Base-by-base conservation (phyloP, 2,888 invertebrate genomes). In the Sesamia inferens region DNA sequence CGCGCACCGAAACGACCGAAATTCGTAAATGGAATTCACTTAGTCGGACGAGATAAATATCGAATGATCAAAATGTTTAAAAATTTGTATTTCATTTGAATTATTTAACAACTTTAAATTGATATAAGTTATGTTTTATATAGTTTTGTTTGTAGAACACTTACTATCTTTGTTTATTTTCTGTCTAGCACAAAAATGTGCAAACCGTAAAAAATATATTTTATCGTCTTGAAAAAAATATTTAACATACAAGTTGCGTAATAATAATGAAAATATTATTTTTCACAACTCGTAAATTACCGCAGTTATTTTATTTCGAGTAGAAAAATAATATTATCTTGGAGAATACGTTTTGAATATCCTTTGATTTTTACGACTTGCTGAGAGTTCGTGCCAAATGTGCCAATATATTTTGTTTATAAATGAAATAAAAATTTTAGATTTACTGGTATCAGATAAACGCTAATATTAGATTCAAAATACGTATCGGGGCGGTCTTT, bases 1-100 rank as follows among this genome's bases (percentile, higher is more conserved):
- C 71, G 79, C 86, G 86, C 88, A 85, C 75, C 80, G 79, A 80
- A 79, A 68, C 83, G 73, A 74, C 78, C 71, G 69, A 86, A 78
- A 77, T 79, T 81, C 76, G 66, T 79, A 71, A 81, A 76, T 42
- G 69, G 80, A 81, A 86, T 86, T 78, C 74, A 76, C 75, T 68
- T 78, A 80, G 83, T 78, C 80, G 76, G 66, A 71, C 57, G 68
- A 85, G 83, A 86, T 86, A 76, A 84, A 75, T 71, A 82, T 81
- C 69, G 58, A 51, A 68, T 69, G 63, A 69, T 42, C 61, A 61
- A 68, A 70, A 71, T 59, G 11, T 64, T 39, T 42, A 55, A 61
- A 58, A 48, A 61, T 57, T 22, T 74, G 31, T 77, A 22, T 74
- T 8, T 58, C 62, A 73, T 79, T 76, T 58, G 44, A 71, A 39